Evolutionary conservation across 2,888 invertebrate species (phyloP).

Genomic region (Drosophila aldrichi): DNA sequence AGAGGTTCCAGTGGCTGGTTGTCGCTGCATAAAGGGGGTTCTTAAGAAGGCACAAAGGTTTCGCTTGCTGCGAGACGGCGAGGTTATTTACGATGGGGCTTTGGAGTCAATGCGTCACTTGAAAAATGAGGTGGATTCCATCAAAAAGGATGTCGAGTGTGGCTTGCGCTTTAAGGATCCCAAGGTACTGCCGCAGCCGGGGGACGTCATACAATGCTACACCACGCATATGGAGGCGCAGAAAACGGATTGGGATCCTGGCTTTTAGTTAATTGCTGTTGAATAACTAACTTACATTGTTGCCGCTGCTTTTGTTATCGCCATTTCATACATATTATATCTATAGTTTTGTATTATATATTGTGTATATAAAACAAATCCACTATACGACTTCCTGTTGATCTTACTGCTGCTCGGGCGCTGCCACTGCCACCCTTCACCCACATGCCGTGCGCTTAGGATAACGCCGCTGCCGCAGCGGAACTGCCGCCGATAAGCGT

Average conservation of each 20-base stretch:
- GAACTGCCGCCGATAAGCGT: slow-evolving; percentile 78
- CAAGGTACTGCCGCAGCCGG: slow-evolving; percentile 88
- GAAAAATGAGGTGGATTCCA: slow-evolving; percentile 93
- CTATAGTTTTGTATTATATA: slow-evolving; percentile 62
- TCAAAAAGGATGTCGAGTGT: slow-evolving; percentile 95
- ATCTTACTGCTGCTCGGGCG: slow-evolving; percentile 53
- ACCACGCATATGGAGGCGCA: slow-evolving; percentile 88
- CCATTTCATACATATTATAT: slow-evolving; percentile 41
- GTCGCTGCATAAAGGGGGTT: slow-evolving; percentile 92
- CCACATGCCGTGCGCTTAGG: slow-evolving; percentile 81
- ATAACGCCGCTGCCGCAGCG: slow-evolving; percentile 77
- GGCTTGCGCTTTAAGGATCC: slow-evolving; percentile 91
- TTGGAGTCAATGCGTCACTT: slow-evolving; percentile 94
- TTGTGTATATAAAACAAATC: slow-evolving; percentile 69
- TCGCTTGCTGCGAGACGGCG: slow-evolving; percentile 89
- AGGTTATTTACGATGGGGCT: slow-evolving; percentile 90
- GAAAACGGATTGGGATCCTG: slow-evolving; percentile 93
- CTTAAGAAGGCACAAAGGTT: slow-evolving; percentile 89
- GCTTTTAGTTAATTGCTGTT: slow-evolving; percentile 87
- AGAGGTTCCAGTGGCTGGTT: slow-evolving; percentile 95
- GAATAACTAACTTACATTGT: slow-evolving; percentile 16
- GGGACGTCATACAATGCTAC: slow-evolving; percentile 93
- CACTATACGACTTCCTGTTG: slow-evolving; percentile 77
- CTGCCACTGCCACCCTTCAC: slow-evolving; percentile 82
- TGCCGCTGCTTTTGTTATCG: slow-evolving; percentile 51